Evolutionary conservation across 35 echinoderm and acorn worm genomes (phyloP).

Genomic region (Acanthaster planci): DNA sequence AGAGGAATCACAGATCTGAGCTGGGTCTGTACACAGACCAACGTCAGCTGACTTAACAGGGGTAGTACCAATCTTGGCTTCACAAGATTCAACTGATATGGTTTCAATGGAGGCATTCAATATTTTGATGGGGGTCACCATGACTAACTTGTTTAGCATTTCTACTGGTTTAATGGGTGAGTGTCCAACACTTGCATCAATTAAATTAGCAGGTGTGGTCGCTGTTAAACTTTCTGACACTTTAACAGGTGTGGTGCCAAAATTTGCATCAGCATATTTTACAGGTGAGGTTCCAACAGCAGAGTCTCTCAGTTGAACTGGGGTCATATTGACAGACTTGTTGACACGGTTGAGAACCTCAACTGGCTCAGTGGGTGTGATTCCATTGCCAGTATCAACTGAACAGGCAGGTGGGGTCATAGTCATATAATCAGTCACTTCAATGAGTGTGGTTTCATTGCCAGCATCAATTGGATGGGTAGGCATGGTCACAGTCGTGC

Average conservation of each 20-base stretch:
- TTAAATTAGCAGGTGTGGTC: neutral
- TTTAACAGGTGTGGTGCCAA: neutral
- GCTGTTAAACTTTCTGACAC: neutral
- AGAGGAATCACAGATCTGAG: conserved; percentile 22
- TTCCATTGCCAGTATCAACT: conserved; percentile 11
- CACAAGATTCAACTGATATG: neutral
- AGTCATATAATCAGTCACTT: neutral
- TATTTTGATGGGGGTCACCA: neutral
- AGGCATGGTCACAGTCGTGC: conserved; percentile 17
- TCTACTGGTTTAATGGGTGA: conserved; percentile 22
- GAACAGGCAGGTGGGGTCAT: neutral
- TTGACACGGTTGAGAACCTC: conserved; percentile 19
- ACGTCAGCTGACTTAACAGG: conserved; percentile 30
- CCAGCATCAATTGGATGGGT: neutral
- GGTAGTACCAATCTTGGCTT: neutral
- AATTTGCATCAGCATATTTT: conserved; percentile 15
- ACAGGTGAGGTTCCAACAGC: conserved; percentile 22
- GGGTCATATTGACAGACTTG: neutral
- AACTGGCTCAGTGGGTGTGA: neutral
- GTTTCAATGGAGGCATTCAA: neutral
- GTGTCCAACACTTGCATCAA: neutral
- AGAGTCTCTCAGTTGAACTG: neutral
- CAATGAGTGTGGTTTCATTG: conserved; percentile 18
- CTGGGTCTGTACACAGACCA: conserved; percentile 26
- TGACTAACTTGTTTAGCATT: neutral